Conservation (phyloP, 1,140 invertebrate species). For the Doryteuthis pealeii region DNA sequence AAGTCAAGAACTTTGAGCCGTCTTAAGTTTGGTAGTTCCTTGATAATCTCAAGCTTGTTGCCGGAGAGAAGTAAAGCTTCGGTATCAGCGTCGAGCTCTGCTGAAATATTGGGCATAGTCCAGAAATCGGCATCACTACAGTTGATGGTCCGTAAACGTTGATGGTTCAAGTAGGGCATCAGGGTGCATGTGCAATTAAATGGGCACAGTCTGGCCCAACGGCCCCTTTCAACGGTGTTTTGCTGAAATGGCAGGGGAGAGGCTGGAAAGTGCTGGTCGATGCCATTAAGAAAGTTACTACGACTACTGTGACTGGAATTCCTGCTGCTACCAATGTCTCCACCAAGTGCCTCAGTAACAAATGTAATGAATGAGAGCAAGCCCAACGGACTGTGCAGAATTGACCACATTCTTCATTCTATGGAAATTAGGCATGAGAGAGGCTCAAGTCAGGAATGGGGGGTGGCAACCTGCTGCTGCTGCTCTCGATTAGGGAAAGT, state of each 20-base stretch:
- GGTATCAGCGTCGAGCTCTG: constrained; percentile 26
- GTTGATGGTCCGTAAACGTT: constrained; percentile 38
- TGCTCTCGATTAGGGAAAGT: too few relatives aligned
- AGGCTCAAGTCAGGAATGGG: too few relatives aligned
- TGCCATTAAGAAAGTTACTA: too few relatives aligned
- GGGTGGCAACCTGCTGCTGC: too few relatives aligned
- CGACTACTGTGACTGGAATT: too few relatives aligned
- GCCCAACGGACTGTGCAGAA: background rate
- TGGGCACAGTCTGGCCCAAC: constrained; percentile 20
- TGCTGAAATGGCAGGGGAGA: background rate
- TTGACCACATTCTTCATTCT: constrained; percentile 9
- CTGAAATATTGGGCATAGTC: constrained; percentile 31
- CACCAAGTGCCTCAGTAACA: background rate
- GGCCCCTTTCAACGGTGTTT: background rate
- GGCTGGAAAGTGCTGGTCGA: background rate
- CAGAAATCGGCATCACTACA: constrained; percentile 34
- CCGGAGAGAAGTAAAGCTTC: constrained; percentile 41
- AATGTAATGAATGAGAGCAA: background rate
- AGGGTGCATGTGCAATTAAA: constrained; percentile 27
- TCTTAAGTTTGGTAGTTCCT: constrained; percentile 30
- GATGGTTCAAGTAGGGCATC: constrained; percentile 9
- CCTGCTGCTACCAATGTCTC: background rate
- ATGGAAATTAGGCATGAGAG: background rate
- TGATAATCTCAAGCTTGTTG: constrained; percentile 40
- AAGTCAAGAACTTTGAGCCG: constrained; percentile 41